A percentile compares a stretch with the other conserved stretches of the same genome.
phyloP scores from a whole-genome alignment of 1,140 invertebrate species.

The Papilio xuthus region DNA sequence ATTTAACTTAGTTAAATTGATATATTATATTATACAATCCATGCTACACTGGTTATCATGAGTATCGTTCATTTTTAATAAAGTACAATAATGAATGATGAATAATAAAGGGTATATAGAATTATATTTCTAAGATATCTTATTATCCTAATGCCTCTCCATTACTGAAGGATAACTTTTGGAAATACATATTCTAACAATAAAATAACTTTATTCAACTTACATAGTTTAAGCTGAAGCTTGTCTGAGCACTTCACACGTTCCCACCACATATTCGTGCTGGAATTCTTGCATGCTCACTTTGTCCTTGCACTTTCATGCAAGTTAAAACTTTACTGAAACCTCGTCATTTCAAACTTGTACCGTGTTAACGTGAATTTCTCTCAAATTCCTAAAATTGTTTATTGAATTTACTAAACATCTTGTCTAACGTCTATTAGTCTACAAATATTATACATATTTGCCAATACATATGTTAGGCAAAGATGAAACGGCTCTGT shows the following conservation, averaged over 20 bases:
- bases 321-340: neutral
- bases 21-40: no score
- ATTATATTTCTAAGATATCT: neutral
- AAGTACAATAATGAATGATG: no score
- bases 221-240: neutral
- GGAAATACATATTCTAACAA: neutral
- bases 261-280: neutral
- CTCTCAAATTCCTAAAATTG: neutral
- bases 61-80: no score
- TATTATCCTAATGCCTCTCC: no score
- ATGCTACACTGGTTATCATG: no score
- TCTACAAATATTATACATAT: neutral
- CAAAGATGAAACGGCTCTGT: neutral
- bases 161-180: no score
- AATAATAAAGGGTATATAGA: neutral
- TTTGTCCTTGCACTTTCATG: neutral
- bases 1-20: neutral
- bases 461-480: neutral
- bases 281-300: neutral
- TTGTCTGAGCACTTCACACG: neutral
- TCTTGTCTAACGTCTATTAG: neutral
- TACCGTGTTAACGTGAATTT: neutral
- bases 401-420: neutral
- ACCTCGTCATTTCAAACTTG: neutral
- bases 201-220: neutral